phyloP scores from a whole-genome alignment of 2,797 vertebrate species.

The Thripadectes ignobilis region DNA sequence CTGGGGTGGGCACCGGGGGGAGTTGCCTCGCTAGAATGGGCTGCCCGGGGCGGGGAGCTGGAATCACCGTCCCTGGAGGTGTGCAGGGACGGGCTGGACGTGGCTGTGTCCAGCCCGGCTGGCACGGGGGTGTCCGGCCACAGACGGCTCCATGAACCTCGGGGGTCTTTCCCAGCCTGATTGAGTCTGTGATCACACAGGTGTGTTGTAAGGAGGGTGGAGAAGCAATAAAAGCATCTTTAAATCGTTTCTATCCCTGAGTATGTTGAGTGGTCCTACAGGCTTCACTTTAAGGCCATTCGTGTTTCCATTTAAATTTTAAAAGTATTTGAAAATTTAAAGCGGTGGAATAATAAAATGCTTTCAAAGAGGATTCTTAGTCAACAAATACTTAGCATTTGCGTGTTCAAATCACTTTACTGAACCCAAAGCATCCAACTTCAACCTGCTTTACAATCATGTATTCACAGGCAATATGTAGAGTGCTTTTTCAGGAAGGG shows the following conservation, averaged over 20 bases:
- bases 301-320: not conserved
- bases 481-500: not conserved
- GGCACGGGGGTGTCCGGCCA: no score
- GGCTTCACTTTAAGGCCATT: not conserved
- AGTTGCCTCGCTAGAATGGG: fast-evolving
- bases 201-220: not conserved
- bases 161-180: fast-evolving
- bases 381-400: not conserved
- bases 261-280: not conserved
- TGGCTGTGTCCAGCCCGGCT: not conserved
- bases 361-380: fast-evolving
- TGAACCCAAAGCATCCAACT: not conserved
- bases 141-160: not conserved
- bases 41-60: not conserved
- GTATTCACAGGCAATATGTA: not conserved
- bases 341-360: not conserved
- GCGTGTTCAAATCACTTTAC: fast-evolving
- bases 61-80: not conserved
- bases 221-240: not conserved
- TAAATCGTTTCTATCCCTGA: fast-evolving
- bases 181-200: not conserved
- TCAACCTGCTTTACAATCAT: fast-evolving
- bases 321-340: not conserved
- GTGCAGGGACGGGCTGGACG: not conserved
- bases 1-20: fast-evolving